phyloP scores from a whole-genome alignment of 2,797 vertebrate genomes.

The Lophura swinhoii region DNA sequence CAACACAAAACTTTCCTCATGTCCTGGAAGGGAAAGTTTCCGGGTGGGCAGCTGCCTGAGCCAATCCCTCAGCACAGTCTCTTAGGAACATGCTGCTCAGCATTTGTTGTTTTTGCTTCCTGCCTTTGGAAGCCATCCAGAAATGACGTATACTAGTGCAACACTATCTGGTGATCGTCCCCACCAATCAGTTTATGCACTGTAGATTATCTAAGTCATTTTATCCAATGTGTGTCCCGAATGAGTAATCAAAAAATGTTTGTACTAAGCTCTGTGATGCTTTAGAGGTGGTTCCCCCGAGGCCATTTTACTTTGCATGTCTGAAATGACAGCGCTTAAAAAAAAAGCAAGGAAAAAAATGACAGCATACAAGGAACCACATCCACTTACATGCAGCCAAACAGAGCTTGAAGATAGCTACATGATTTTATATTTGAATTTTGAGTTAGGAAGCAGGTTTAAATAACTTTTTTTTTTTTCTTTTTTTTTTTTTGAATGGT shows the following conservation, averaged over 20 bases:
- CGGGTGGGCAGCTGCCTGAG: neutral
- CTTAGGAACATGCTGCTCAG: neutral
- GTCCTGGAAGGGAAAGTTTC: slow-evolving; percentile 28
- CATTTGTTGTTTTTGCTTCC: neutral
- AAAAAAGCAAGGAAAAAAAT: neutral
- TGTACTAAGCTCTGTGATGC: neutral
- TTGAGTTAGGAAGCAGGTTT: neutral
- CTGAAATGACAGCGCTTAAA: neutral
- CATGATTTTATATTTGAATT: neutral
- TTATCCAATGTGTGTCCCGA: neutral
- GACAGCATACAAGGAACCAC: neutral
- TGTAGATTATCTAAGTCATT: neutral
- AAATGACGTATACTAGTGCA: neutral
- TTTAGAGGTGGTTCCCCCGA: neutral
- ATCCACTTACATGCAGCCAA: neutral
- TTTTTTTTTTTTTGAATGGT: neutral
- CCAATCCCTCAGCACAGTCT: neutral
- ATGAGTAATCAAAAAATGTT: neutral
- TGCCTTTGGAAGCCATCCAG: slow-evolving; percentile 40
- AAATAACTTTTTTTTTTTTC: neutral
- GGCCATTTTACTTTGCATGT: neutral
- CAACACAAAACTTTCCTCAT: neutral
- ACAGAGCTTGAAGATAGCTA: neutral
- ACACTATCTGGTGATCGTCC: slow-evolving; percentile 68
- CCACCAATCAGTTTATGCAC: slow-evolving; percentile 45